Conservation (phyloP, 2,888 invertebrate species). For the Rhagophthalmus giganteus region DNA sequence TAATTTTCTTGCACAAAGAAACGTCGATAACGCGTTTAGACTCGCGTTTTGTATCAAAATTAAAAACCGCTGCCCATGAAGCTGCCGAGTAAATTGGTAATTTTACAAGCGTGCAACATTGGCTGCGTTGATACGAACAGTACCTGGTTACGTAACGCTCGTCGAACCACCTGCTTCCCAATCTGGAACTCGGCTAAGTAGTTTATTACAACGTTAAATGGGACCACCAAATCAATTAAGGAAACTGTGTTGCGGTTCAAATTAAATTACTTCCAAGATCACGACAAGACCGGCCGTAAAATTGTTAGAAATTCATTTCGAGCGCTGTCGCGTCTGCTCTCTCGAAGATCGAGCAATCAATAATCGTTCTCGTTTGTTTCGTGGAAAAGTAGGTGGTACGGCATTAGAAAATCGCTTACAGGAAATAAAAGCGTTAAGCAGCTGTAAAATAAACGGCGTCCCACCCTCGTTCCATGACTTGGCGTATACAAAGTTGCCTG, state of each 20-base stretch:
- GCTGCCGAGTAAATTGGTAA: slow-evolving; percentile 30
- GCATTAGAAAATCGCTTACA: slow-evolving; percentile 6
- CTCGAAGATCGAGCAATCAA: too few species aligned
- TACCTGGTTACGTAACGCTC: slow-evolving; percentile 1
- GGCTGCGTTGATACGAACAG: slow-evolving; percentile 5
- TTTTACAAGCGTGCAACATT: slow-evolving; percentile 17
- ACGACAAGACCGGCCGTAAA: too few species aligned
- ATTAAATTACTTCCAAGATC: background rate
- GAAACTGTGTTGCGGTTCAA: background rate
- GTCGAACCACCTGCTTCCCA: slow-evolving; percentile 2
- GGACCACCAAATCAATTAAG: slow-evolving; percentile 1
- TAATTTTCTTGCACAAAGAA: slow-evolving; percentile 16
- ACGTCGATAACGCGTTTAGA: slow-evolving; percentile 18
- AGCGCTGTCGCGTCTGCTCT: too few species aligned
- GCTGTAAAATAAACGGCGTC: slow-evolving; percentile 34
- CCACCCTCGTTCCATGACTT: slow-evolving; percentile 40
- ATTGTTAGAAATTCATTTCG: too few species aligned
- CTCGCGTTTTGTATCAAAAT: slow-evolving; percentile 25
- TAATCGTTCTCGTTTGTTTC: too few species aligned
- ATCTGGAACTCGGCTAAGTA: background rate
- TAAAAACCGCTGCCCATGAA: slow-evolving; percentile 24
- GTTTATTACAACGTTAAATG: background rate
- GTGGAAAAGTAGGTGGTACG: too few species aligned
- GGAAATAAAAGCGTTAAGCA: slow-evolving; percentile 30
- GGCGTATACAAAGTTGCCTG: slow-evolving; percentile 39